Evolutionary conservation across 1,140 invertebrate species (phyloP).

Genomic region (Pentalonia nigronervosa): DNA sequence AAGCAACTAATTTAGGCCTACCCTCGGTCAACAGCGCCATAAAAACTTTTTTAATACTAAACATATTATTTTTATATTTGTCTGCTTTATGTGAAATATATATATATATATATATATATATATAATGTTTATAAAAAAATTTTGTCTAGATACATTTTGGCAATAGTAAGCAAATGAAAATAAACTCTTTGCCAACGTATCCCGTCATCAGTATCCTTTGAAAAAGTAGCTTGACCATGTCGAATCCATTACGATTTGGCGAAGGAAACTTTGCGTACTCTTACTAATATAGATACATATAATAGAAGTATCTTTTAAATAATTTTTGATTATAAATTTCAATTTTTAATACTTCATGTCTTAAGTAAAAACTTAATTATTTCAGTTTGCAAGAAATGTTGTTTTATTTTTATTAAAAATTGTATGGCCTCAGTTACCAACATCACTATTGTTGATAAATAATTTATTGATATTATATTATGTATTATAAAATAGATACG

Average conservation of each 20-base stretch:
- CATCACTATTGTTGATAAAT: neutral
- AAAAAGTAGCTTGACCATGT: neutral
- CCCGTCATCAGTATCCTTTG: neutral
- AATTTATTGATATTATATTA: neutral
- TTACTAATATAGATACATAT: neutral
- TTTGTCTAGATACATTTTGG: neutral
- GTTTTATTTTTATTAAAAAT: neutral
- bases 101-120: neutral
- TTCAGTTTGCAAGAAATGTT: neutral
- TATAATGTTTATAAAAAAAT: neutral
- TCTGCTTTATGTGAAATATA: neutral
- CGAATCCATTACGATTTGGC: neutral
- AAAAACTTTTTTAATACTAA: neutral
- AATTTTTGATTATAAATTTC: neutral
- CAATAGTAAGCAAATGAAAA: neutral
- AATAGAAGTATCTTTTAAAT: neutral
- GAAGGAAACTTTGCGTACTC: neutral
- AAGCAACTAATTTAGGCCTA: neutral
- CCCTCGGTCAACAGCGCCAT: neutral
- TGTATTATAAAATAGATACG: neutral
- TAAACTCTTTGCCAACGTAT: slow-evolving; percentile 14
- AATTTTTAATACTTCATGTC: neutral
- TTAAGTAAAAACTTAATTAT: neutral
- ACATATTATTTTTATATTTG: slow-evolving; percentile 5
- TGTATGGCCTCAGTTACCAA: neutral